These are phyloP conservation scores for Sarcophaga peregrina DNA, from an alignment of 1,140 invertebrate genomes.

Conservation along the genomic window DNA sequence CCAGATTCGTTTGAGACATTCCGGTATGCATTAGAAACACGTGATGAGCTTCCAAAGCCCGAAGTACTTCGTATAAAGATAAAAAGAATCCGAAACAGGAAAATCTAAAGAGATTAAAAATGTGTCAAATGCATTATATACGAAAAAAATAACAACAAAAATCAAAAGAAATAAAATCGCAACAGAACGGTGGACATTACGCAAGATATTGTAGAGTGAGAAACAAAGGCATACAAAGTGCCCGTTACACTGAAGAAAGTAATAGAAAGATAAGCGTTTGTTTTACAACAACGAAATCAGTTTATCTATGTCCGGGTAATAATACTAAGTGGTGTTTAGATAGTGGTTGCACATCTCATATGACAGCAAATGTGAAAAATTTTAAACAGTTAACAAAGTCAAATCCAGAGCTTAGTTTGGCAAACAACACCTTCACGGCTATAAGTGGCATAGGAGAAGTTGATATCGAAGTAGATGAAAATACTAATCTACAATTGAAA, in stretches of 20 bases:
- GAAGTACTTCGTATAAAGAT: no score
- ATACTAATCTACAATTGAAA: no score
- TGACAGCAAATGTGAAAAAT: neutral
- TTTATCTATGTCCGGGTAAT: neutral
- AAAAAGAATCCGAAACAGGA: neutral
- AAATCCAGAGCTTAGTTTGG: no score
- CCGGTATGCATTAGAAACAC: slow-evolving; percentile 52
- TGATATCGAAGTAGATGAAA: no score
- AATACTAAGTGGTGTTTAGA: neutral
- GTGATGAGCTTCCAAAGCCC: slow-evolving; percentile 47
- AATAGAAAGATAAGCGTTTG: no score
- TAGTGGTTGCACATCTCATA: neutral
- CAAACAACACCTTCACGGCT: no score
- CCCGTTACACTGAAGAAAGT: no score
- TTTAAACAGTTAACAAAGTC: no score
- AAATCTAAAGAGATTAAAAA: slow-evolving; percentile 11
- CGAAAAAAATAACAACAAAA: slow-evolving; percentile 24
- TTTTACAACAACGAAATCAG: neutral
- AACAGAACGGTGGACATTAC: neutral
- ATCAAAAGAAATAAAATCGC: neutral
- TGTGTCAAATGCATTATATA: slow-evolving; percentile 28
- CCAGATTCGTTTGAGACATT: slow-evolving; percentile 54
- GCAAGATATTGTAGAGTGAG: slow-evolving; percentile 20
- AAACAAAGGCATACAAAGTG: neutral
- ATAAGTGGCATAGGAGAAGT: no score